Base-by-base conservation (phyloP, 2,888 invertebrate genomes). In the Himalopsyche japonica region DNA sequence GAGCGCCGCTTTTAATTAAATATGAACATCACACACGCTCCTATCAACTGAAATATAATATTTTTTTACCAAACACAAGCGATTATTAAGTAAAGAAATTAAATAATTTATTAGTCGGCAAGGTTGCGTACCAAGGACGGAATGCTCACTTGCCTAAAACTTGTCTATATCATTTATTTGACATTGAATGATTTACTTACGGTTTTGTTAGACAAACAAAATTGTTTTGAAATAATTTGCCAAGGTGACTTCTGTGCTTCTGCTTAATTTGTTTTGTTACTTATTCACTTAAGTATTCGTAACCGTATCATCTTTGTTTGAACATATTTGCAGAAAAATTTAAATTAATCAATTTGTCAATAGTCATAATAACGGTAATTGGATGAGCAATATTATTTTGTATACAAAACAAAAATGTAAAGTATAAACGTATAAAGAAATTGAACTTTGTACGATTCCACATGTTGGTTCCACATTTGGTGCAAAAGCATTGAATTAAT, bases 181-280 rank as follows among this genome's bases (percentile, higher is more conserved):
- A 64, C 80, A 80, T 80, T 80, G 80, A 80, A 80, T 20, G 20
- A 80, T 32, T 30, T 78, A 78, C 20, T 78, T 78, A 37, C 78
- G 30, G 80, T 49, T 80, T 80, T n/a, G 34, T 34, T 80, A n/a
- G 32, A 34, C 80, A 80, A 80, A 80, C 57, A 80, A 80, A 80
- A 80, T 8, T 80, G 49, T 80, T 80, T 49, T 80, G 20, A 57
- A 57, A 57, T 57, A 80, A 80, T 49, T 80, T 80, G 57, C n/a
- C 27, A 80, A 80, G 80, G 80, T 80, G 80, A 80, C 80, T 57
- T 49, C 64, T 80, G 57, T 18, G n/a, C 37, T 78, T 37, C 18
- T 78, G 18, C 20, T 34, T 78, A 57, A 57, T 57, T n/a, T 57
- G 57, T 7, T 57, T 57, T 4, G n/a, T 43, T 43, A 43, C 37